Evolutionary conservation across 2,888 invertebrate species (phyloP).

Genomic region (Steromphala cineraria): DNA sequence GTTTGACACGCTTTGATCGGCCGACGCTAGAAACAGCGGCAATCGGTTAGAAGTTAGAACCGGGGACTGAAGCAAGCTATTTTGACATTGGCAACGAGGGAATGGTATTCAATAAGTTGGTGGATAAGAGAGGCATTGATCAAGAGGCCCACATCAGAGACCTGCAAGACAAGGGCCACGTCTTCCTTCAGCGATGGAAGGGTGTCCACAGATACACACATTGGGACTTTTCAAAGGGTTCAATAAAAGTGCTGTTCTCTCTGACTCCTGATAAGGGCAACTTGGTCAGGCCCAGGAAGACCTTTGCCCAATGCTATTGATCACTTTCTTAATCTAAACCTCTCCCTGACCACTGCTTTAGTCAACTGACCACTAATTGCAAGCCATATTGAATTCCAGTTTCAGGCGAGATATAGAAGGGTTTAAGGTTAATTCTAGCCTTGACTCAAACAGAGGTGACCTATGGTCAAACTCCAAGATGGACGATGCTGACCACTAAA

Average conservation of each 20-base stretch:
- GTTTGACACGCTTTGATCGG: too few relatives aligned
- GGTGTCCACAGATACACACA: not conserved
- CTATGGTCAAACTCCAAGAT: not conserved
- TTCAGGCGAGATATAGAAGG: not conserved
- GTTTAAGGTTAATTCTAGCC: constrained; percentile 16
- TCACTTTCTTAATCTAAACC: not conserved
- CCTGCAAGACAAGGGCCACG: too few relatives aligned
- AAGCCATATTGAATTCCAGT: constrained; percentile 14
- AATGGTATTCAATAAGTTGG: too few relatives aligned
- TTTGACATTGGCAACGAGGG: too few relatives aligned
- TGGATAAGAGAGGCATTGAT: too few relatives aligned
- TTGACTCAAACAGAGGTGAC: not conserved
- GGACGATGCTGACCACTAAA: constrained; percentile 9
- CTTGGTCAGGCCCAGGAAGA: not conserved
- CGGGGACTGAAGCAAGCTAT: too few relatives aligned
- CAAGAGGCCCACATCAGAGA: too few relatives aligned
- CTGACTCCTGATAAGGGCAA: not conserved
- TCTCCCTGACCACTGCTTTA: not conserved
- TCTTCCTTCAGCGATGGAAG: too few relatives aligned
- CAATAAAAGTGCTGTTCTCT: not conserved
- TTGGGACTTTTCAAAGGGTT: not conserved
- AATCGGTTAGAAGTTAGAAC: too few relatives aligned
- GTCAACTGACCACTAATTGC: constrained; percentile 5
- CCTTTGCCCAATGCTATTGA: not conserved
- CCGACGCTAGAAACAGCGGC: too few relatives aligned